These are phyloP conservation scores for Ennomos quercinarius DNA, from an alignment of 2,888 invertebrate species.

Conservation along the genomic window DNA sequence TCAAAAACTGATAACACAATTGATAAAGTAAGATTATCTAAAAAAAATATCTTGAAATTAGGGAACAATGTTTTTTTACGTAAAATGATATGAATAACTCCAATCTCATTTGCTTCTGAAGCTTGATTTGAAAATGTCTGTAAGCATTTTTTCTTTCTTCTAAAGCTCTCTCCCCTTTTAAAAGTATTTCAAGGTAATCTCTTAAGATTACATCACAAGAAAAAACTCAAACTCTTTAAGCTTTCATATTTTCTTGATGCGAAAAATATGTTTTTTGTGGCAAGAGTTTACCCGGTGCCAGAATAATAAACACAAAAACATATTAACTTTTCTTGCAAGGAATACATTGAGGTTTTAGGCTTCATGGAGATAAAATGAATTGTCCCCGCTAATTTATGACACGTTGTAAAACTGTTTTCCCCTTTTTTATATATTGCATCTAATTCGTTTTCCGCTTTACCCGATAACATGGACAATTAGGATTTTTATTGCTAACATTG, in stretches of 20 bases:
- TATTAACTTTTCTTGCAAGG: slow-evolving; percentile 64
- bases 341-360: slow-evolving; percentile 49
- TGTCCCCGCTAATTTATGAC: slow-evolving; percentile 45
- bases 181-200: slow-evolving; percentile 78
- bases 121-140: slow-evolving; percentile 38
- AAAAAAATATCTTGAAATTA: slow-evolving; percentile 18
- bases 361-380: slow-evolving; percentile 45
- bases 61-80: slow-evolving; percentile 8
- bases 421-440: not conserved
- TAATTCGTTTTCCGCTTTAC: not conserved
- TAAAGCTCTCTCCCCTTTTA: slow-evolving; percentile 54
- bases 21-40: slow-evolving; percentile 25
- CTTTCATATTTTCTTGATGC: slow-evolving; percentile 73
- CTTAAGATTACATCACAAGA: slow-evolving; percentile 68
- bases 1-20: slow-evolving; percentile 20
- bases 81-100: not conserved
- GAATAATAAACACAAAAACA: slow-evolving; percentile 70
- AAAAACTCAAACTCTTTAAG: slow-evolving; percentile 75
- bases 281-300: slow-evolving; percentile 47
- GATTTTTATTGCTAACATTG: not conserved
- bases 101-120: slow-evolving; percentile 36
- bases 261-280: slow-evolving; percentile 68
- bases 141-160: slow-evolving; percentile 61
- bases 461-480: not conserved
- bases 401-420: slow-evolving; percentile 15